Evolutionary conservation across 2,113 vertebrate genomes (phyloP).

Genomic region (Lamprotornis superbus): DNA sequence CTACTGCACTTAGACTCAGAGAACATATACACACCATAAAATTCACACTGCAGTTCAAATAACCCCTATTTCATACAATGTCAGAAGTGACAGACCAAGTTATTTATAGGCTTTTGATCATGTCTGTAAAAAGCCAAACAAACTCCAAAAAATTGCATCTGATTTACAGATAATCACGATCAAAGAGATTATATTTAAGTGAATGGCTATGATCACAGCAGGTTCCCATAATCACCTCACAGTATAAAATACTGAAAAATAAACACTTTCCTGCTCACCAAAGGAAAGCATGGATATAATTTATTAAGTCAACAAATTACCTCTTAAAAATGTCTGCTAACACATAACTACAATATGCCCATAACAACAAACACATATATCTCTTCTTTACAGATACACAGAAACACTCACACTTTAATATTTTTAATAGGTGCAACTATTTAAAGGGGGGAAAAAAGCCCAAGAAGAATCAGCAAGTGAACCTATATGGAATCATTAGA

Average conservation of each 20-base stretch:
- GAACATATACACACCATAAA: not conserved
- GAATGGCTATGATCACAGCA: not conserved
- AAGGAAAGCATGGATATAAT: not conserved
- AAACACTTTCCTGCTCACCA: slow-evolving; percentile 2
- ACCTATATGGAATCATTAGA: not conserved
- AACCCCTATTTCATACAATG: not conserved
- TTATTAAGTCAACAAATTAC: not conserved
- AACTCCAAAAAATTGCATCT: not conserved
- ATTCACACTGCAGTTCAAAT: not conserved
- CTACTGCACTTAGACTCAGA: not conserved
- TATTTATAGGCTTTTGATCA: slow-evolving; percentile 25
- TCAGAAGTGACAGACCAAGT: not conserved
- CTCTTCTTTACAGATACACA: not conserved
- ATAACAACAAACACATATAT: not conserved
- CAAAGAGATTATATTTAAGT: slow-evolving; percentile 23
- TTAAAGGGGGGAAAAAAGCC: not conserved
- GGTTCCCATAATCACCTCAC: slow-evolving; percentile 2
- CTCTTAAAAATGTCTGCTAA: not conserved
- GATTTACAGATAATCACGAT: slow-evolving; percentile 18
- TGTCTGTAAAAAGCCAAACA: not conserved
- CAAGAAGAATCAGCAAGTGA: not conserved
- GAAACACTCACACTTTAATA: not conserved
- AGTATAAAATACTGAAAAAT: slow-evolving; percentile 26
- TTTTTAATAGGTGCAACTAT: not conserved
- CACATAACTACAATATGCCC: not conserved